A percentile compares a stretch with the other conserved stretches of the same genome.
Evolutionary conservation across 2,113 vertebrate species (phyloP).

Genomic region (Brienomyrus longianalis): DNA sequence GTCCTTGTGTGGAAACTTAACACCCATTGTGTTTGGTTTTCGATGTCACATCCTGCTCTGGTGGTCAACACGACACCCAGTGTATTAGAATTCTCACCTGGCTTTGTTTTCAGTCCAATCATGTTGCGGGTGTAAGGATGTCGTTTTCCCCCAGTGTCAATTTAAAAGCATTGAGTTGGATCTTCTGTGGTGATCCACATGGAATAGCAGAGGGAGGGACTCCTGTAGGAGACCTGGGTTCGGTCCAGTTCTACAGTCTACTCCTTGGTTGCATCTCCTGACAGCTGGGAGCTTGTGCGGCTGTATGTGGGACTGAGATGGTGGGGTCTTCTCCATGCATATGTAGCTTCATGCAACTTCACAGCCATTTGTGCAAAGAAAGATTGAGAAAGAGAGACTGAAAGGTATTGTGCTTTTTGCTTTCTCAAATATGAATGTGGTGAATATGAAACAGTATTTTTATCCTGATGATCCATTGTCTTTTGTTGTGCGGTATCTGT

Average conservation of each 20-base stretch:
- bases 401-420: neutral
- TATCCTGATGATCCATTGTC: neutral
- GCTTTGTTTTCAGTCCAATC: neutral
- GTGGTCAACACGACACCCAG: neutral
- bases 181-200: neutral
- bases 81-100: neutral
- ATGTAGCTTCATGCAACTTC: neutral
- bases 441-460: neutral
- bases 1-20: neutral
- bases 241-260: neutral
- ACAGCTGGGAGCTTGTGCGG: neutral
- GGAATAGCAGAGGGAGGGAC: neutral
- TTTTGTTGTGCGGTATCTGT: neutral
- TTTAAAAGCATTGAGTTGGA: neutral
- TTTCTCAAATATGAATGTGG: neutral
- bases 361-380: neutral
- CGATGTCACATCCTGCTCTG: neutral
- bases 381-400: neutral
- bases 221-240: neutral
- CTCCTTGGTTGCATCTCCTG: neutral
- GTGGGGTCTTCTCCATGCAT: neutral
- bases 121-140: neutral
- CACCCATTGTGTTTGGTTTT: neutral
- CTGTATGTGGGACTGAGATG: neutral
- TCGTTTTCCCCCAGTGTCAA: neutral